phyloP scores from a whole-genome alignment of 2,888 invertebrate genomes.

The Drosophila meridiana region DNA sequence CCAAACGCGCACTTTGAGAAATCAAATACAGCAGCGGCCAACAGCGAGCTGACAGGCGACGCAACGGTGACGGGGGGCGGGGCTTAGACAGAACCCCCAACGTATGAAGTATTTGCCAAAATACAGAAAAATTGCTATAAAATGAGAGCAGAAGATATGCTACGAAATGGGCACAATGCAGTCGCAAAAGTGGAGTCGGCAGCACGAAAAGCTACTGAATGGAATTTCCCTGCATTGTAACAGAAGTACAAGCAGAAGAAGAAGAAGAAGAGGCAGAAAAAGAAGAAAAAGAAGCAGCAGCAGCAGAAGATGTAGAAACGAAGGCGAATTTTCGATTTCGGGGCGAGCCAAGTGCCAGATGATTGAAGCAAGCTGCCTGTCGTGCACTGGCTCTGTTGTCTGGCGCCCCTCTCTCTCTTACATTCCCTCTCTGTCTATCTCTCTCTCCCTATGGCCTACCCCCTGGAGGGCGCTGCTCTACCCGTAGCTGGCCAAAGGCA shows the following conservation, averaged over 20 bases:
- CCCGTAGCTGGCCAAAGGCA: constrained; percentile 71
- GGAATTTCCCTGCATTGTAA: constrained; percentile 74
- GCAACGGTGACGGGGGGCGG: not conserved
- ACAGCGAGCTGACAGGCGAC: constrained; percentile 6
- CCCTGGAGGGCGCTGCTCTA: constrained; percentile 17
- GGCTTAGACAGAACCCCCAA: constrained; percentile 32
- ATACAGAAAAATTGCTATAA: constrained; percentile 47
- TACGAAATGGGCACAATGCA: constrained; percentile 68
- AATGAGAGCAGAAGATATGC: constrained; percentile 18
- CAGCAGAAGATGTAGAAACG: constrained; percentile 4
- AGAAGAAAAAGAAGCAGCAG: not conserved
- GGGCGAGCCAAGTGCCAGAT: constrained; percentile 61
- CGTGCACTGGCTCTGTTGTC: constrained; percentile 24
- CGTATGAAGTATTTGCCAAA: constrained; percentile 78
- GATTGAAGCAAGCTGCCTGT: constrained; percentile 59
- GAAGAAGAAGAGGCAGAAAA: constrained; percentile 16
- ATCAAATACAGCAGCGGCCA: constrained; percentile 69
- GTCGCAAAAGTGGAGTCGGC: constrained; percentile 41
- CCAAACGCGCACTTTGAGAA: constrained; percentile 79
- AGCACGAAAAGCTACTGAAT: constrained; percentile 60
- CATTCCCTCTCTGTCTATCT: constrained; percentile 15
- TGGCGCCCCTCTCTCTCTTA: constrained; percentile 29
- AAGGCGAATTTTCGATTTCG: constrained; percentile 55
- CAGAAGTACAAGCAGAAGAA: constrained; percentile 25
- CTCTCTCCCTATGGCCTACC: constrained; percentile 10